phyloP scores from a whole-genome alignment of 1,140 invertebrate genomes.

The Stenopsyche tienmushanensis region DNA sequence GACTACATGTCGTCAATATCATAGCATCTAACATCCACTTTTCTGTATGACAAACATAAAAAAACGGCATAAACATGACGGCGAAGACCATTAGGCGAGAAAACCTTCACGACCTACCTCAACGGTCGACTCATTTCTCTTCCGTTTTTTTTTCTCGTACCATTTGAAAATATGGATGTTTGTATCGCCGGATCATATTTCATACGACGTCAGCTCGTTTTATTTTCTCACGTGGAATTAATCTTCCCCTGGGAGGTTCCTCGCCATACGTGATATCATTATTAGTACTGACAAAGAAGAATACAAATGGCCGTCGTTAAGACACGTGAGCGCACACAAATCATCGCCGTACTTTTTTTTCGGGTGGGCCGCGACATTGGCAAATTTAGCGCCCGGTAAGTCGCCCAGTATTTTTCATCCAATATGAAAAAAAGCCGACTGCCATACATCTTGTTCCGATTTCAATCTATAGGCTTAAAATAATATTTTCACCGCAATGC shows the following conservation, averaged over 20 bases:
- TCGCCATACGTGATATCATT: constrained; percentile 3
- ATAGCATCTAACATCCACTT: too few species aligned
- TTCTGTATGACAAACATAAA: too few species aligned
- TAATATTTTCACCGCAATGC: not conserved
- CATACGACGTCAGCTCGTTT: constrained; percentile 9
- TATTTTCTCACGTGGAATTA: constrained; percentile 18
- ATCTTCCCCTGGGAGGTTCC: constrained; percentile 15
- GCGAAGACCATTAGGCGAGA: too few species aligned
- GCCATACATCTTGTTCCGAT: not conserved
- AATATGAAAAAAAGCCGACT: too few species aligned
- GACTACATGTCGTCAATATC: too few species aligned
- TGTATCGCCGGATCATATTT: constrained; percentile 4
- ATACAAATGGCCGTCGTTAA: not conserved
- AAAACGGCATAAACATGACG: too few species aligned
- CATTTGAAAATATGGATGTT: constrained; percentile 4
- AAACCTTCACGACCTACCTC: constrained; percentile 3
- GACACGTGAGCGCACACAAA: not conserved
- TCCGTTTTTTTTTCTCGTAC: not conserved
- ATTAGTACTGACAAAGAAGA: constrained; percentile 2
- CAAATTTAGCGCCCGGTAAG: too few species aligned
- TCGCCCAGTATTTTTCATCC: too few species aligned
- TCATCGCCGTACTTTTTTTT: too few species aligned
- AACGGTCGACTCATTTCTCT: not conserved
- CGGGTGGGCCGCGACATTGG: too few species aligned
- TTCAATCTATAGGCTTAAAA: not conserved